Percentiles rank a stretch among this genome's conserved stretches.
phyloP scores from a whole-genome alignment of 2,113 vertebrate genomes.

The Gobiocypris rarus region DNA sequence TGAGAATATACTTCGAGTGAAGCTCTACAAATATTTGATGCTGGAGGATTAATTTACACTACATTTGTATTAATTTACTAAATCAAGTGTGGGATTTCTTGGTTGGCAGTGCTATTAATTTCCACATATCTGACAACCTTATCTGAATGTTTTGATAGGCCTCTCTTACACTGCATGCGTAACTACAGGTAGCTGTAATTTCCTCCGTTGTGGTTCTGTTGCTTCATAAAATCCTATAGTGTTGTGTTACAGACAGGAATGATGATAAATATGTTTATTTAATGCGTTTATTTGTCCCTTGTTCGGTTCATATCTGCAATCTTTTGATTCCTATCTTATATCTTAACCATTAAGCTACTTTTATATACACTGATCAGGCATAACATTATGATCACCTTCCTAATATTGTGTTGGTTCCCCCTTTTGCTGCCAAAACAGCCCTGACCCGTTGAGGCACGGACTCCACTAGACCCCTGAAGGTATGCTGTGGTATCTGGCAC shows the following conservation, averaged over 20 bases:
- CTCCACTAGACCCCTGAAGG: too few relatives aligned
- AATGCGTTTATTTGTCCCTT: too few relatives aligned
- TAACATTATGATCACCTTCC: too few relatives aligned
- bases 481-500: too few relatives aligned
- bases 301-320: neutral
- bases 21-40: slow-evolving; percentile 18
- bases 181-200: neutral
- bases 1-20: neutral
- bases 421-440: too few relatives aligned
- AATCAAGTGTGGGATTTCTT: neutral
- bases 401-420: too few relatives aligned
- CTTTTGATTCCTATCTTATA: neutral
- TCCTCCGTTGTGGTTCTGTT: neutral
- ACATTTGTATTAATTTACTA: slow-evolving; percentile 3
- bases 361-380: neutral
- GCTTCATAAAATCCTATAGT: too few relatives aligned
- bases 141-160: slow-evolving; percentile 4
- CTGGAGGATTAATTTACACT: slow-evolving; percentile 1
- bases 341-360: neutral
- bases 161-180: neutral
- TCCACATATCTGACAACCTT: neutral
- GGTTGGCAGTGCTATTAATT: neutral
- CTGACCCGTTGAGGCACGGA: too few relatives aligned
- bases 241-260: too few relatives aligned
- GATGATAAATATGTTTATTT: too few relatives aligned